Conservation (phyloP, 2,888 invertebrate species). For the Monoplex corrugatus region DNA sequence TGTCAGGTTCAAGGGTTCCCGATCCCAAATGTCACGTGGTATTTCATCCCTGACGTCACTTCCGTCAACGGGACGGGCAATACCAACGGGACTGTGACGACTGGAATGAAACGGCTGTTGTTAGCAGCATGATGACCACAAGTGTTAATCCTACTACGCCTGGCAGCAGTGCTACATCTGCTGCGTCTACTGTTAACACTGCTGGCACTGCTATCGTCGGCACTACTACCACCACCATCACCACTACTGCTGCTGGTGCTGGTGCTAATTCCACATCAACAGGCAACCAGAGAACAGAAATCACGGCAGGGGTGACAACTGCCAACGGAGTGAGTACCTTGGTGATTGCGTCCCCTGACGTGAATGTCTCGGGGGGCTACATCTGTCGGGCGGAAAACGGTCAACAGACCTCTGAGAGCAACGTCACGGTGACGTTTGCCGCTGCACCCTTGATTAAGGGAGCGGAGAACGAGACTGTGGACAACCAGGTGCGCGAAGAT, state of each 20-base stretch:
- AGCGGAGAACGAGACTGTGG: neutral
- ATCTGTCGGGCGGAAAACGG: conserved; percentile 29
- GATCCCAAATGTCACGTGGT: conserved; percentile 44
- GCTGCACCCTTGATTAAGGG: conserved; percentile 31
- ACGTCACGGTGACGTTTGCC: conserved; percentile 22
- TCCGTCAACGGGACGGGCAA: neutral
- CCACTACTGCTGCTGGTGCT: neutral
- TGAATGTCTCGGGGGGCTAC: conserved; percentile 21
- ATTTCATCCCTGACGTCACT: conserved; percentile 36
- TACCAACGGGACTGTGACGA: neutral
- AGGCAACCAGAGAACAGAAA: neutral
- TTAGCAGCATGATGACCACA: neutral
- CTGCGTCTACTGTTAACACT: neutral
- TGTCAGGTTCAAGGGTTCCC: conserved; percentile 34
- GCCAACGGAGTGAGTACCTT: conserved; percentile 14
- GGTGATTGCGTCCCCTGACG: conserved; percentile 31
- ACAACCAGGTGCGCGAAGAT: conserved; percentile 30
- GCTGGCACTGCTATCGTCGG: neutral
- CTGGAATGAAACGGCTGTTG: neutral
- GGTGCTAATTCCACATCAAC: neutral
- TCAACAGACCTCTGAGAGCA: neutral
- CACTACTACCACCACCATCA: neutral
- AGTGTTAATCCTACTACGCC: neutral
- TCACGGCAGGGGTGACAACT: conserved; percentile 46
- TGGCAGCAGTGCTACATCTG: neutral